These are phyloP conservation scores for Gambelia wislizenii DNA, from an alignment of 2,797 vertebrate species.

Conservation along the genomic window DNA sequence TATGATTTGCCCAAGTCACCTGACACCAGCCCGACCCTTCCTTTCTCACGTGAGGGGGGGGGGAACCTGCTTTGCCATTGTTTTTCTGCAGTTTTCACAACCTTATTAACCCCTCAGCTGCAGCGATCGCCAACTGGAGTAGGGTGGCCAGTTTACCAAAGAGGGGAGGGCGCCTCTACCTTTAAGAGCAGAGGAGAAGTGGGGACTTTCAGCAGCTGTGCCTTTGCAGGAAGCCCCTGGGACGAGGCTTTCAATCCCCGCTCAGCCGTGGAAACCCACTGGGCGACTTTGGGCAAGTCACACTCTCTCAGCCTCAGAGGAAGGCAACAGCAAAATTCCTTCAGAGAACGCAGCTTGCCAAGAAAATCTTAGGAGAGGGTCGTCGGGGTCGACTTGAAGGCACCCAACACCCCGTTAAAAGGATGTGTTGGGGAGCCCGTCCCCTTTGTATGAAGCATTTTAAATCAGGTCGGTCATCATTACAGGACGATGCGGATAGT, in stretches of 20 bases:
- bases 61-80: neutral
- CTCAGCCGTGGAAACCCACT: too few relatives aligned
- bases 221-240: neutral
- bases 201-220: neutral
- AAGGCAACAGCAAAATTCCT: too few relatives aligned
- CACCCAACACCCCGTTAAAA: too few relatives aligned
- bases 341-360: too few relatives aligned
- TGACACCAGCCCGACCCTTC: conserved; percentile 6
- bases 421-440: too few relatives aligned
- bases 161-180: neutral
- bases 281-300: too few relatives aligned
- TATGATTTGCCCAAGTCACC: conserved; percentile 19
- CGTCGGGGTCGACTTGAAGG: too few relatives aligned
- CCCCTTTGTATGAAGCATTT: neutral
- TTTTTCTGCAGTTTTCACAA: neutral
- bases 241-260: too few relatives aligned
- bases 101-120: neutral
- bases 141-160: neutral
- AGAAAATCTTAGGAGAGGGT: too few relatives aligned
- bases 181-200: neutral
- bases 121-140: neutral
- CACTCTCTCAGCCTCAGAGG: too few relatives aligned
- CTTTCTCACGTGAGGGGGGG: neutral
- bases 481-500: neutral
- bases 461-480: neutral